Evolutionary conservation across 2,797 vertebrate genomes (phyloP).

Genomic region (Aplochiton taeniatus): DNA sequence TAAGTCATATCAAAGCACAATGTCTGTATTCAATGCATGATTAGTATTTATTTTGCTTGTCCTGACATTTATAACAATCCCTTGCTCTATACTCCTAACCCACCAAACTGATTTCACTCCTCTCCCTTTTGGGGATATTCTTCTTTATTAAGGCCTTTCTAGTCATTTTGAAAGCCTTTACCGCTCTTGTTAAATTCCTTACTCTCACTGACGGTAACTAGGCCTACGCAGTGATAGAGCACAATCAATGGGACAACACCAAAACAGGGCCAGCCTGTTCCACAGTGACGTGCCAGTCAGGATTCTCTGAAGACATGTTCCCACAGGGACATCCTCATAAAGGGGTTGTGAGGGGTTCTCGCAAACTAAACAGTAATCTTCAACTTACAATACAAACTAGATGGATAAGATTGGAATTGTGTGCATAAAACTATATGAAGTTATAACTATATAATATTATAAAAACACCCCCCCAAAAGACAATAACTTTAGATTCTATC

Average conservation of each 20-base stretch:
- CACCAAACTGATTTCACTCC: neutral
- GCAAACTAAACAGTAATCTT: no score
- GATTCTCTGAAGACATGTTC: neutral
- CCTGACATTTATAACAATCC: no score
- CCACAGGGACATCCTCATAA: neutral
- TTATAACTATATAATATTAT: no score
- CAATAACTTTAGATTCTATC: no score
- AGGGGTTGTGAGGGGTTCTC: no score
- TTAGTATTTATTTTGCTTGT: no score
- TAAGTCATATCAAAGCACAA: no score
- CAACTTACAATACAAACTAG: no score
- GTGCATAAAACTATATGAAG: no score
- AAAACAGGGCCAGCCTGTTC: conserved; percentile 6
- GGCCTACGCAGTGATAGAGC: conserved; percentile 17
- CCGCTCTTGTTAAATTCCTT: conserved; percentile 28
- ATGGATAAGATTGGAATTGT: no score
- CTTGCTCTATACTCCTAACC: conserved; percentile 1
- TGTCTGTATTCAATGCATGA: no score
- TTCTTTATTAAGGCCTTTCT: neutral
- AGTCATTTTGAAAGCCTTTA: conserved; percentile 14
- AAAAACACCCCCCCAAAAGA: no score
- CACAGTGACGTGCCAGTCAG: conserved; percentile 19
- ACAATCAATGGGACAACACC: conserved; percentile 16
- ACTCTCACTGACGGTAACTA: neutral
- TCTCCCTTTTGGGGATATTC: neutral